Percentiles rank a stretch among this genome's conserved stretches.
Conservation (phyloP, 2,797 vertebrate genomes). For the Rhadinocentrus ornatus region DNA sequence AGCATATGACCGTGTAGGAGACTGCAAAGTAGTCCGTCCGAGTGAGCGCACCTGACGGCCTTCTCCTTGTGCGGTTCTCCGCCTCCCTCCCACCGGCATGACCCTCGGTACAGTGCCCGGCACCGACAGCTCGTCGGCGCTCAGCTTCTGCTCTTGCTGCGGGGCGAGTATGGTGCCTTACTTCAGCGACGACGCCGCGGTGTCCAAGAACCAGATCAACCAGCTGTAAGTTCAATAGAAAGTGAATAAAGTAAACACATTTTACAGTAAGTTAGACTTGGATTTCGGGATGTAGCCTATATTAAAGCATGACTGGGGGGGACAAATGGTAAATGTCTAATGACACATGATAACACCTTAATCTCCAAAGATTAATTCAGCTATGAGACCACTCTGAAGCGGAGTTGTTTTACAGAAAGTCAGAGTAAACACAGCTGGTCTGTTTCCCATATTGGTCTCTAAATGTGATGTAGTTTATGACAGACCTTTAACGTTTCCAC, state of each 20-base stretch:
- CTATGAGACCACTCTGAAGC: not conserved
- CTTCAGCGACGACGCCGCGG: slow-evolving; percentile 90
- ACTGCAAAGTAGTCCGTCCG: slow-evolving; percentile 36
- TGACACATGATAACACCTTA: not conserved
- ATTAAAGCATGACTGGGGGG: not conserved
- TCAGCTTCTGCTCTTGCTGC: slow-evolving; percentile 85
- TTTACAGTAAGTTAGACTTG: not conserved
- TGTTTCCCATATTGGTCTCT: not conserved
- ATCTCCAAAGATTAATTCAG: not conserved
- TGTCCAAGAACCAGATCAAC: slow-evolving; percentile 91
- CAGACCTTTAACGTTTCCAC: not conserved
- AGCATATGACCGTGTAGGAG: slow-evolving; percentile 38
- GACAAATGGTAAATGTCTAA: not conserved
- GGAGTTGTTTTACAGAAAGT: not conserved
- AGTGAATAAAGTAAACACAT: not conserved
- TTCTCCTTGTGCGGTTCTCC: not conserved
- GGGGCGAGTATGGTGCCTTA: slow-evolving; percentile 91
- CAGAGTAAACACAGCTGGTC: not conserved
- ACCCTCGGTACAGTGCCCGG: slow-evolving; percentile 81
- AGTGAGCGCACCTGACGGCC: slow-evolving; percentile 34
- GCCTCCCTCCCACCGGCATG: slow-evolving; percentile 71
- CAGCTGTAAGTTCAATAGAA: slow-evolving; percentile 89
- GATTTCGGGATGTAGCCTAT: not conserved
- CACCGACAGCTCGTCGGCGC: slow-evolving; percentile 75
- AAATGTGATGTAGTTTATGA: not conserved